A percentile compares a stretch with the other conserved stretches of the same genome.
phyloP scores from a whole-genome alignment of 1,140 invertebrate genomes.

The Argopecten irradians region DNA sequence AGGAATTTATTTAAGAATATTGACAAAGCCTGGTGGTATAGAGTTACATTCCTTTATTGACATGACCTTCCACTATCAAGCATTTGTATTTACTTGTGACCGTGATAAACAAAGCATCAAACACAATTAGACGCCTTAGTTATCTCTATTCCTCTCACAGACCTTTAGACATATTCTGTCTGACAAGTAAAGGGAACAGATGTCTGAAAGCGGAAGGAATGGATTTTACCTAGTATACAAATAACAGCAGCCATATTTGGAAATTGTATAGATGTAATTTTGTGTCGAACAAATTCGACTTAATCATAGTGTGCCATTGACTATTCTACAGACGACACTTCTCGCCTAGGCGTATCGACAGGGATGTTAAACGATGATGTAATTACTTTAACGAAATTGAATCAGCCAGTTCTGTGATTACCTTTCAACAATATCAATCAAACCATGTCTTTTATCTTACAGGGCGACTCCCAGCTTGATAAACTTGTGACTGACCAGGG shows the following conservation, averaged over 20 bases:
- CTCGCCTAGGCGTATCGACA: neutral
- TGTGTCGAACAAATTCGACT: neutral
- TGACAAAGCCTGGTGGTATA: no score
- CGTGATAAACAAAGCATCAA: no score
- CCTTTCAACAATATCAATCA: conserved; percentile 18
- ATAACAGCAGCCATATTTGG: neutral
- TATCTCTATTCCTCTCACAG: neutral
- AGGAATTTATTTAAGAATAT: no score
- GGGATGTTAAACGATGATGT: neutral
- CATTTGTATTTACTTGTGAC: no score
- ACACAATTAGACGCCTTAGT: neutral
- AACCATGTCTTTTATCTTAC: neutral
- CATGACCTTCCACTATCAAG: no score
- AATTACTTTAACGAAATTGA: conserved; percentile 9
- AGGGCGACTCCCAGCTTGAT: neutral
- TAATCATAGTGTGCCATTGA: neutral
- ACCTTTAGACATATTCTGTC: neutral
- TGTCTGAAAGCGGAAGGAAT: neutral
- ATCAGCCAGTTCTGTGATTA: neutral
- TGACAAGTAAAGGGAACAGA: neutral
- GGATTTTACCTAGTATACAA: no score
- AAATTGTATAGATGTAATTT: neutral
- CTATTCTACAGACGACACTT: neutral
- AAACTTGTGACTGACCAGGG: neutral
- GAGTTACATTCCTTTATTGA: no score